Conservation (phyloP, 2,888 invertebrate genomes). For the Orthosia gothica region DNA sequence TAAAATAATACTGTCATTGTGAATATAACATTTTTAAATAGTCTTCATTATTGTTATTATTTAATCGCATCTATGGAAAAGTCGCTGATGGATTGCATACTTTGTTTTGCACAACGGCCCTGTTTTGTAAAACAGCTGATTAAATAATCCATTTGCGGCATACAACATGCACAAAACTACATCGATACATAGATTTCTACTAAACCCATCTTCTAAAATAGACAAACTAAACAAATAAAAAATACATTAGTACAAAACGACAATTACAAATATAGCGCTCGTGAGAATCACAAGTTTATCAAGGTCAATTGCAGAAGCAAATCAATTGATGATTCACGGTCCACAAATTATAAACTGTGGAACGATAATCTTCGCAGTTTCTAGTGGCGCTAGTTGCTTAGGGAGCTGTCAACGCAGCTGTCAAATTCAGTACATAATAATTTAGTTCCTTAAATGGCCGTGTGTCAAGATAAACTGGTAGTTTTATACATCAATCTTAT, state of each 20-base stretch:
- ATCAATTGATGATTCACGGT: constrained; percentile 46
- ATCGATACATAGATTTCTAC: neutral
- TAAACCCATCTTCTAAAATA: constrained; percentile 6
- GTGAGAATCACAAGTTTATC: constrained; percentile 28
- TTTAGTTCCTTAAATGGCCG: constrained; percentile 11
- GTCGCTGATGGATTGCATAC: too few relatives aligned
- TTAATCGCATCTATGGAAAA: neutral
- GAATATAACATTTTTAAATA: neutral
- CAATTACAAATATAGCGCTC: constrained; percentile 37
- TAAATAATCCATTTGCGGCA: too few relatives aligned
- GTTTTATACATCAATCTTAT: neutral
- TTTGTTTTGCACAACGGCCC: too few relatives aligned
- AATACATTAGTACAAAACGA: constrained; percentile 26
- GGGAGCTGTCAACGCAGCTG: neutral
- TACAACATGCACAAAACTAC: neutral
- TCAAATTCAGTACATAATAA: constrained; percentile 12
- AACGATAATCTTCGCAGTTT: neutral
- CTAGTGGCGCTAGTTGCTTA: constrained; percentile 7
- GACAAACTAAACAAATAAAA: constrained; percentile 22
- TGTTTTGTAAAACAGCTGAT: too few relatives aligned
- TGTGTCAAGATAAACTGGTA: constrained; percentile 1
- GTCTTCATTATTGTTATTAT: neutral
- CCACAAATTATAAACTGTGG: constrained; percentile 5
- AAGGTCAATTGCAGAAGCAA: constrained; percentile 46
- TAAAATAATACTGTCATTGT: neutral